Base-by-base conservation (phyloP, 1,140 invertebrate species). In the Onthophagus taurus region DNA sequence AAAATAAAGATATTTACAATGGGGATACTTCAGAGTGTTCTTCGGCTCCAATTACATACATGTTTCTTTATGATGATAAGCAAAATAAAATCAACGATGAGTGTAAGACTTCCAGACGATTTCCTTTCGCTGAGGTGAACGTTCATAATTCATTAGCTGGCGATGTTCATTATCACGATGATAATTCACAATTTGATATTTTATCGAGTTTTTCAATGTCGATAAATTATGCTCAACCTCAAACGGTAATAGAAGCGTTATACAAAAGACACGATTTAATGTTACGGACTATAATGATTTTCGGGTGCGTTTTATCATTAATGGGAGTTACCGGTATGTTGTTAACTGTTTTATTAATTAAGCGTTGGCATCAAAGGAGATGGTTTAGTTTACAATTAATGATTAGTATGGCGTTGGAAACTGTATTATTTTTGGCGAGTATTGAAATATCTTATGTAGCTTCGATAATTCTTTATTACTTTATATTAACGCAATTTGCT, bases 331-430 rank as follows among this genome's bases (percentile, higher is more conserved):
- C 62, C 8, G 70, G 70, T 12, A 78, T 79, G 29, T 72, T 70
- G 55, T 35, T 75, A 5, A 79, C 76, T 4, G 75, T 74, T 0
- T 47, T 66, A 2, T 42, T 75, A 5, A 77, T 76, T 44, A 59
- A 64, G 30, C 60, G 61, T 4, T 80, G 77, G 74, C 61, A 76
- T 11, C 59, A 69, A 47, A 69, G 74, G 56, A 61, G 72, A 2
- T 72, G 76, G 0, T 77, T 72, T 1, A 76, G 77, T 55, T 68
- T 80, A 19, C 69, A 79, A 47, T 55, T 79, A 3, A 75, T 74
- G 13, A 53, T 67, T 2, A 70, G 75, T 3, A 67, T 77, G 16
- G 65, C 69, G 11, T 48, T 78, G 3, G 74, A 77, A 49, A 72
- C 77, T 23, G 54, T 75, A 7, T 57, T 76, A 12, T 70, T 71